Conservation (phyloP, 2,888 invertebrate genomes). For the Drosophila acutilabella region DNA sequence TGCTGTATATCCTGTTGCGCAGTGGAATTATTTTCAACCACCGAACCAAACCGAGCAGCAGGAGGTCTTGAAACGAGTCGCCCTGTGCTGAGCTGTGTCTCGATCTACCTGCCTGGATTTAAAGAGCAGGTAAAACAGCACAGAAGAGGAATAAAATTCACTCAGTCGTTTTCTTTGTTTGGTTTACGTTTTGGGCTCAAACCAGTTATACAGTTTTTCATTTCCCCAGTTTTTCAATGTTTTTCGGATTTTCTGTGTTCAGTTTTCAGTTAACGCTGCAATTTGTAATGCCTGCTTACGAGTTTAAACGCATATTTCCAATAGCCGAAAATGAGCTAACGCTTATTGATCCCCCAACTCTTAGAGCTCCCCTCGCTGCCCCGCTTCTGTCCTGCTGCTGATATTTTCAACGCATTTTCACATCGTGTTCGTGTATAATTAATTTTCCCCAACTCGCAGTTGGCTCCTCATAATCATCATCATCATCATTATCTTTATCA, state of each 20-base stretch:
- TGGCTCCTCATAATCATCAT: constrained; percentile 24
- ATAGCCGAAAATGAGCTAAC: constrained; percentile 46
- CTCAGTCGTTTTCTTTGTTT: constrained; percentile 23
- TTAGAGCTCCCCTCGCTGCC: not conserved
- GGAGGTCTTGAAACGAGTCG: constrained; percentile 45
- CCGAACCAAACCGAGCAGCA: constrained; percentile 57
- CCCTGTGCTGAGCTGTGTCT: constrained; percentile 39
- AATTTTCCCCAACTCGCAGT: constrained; percentile 53
- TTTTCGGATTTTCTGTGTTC: constrained; percentile 18
- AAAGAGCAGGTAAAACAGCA: constrained; percentile 46
- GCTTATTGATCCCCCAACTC: constrained; percentile 40
- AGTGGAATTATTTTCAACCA: constrained; percentile 76
- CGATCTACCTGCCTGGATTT: constrained; percentile 41
- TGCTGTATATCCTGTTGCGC: constrained; percentile 77
- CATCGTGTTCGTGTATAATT: constrained; percentile 61
- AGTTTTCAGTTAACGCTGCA: constrained; percentile 47
- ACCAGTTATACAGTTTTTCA: constrained; percentile 37
- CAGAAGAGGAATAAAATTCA: constrained; percentile 6
- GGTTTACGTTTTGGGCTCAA: constrained; percentile 37
- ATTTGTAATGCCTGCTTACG: constrained; percentile 77
- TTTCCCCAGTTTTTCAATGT: too few relatives aligned
- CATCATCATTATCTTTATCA: constrained; percentile 22
- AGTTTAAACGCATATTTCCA: constrained; percentile 24
- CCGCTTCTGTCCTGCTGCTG: not conserved
- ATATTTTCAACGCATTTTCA: constrained; percentile 74